phyloP scores from a whole-genome alignment of 2,113 vertebrate species.

The Oreotrochilus melanogaster region DNA sequence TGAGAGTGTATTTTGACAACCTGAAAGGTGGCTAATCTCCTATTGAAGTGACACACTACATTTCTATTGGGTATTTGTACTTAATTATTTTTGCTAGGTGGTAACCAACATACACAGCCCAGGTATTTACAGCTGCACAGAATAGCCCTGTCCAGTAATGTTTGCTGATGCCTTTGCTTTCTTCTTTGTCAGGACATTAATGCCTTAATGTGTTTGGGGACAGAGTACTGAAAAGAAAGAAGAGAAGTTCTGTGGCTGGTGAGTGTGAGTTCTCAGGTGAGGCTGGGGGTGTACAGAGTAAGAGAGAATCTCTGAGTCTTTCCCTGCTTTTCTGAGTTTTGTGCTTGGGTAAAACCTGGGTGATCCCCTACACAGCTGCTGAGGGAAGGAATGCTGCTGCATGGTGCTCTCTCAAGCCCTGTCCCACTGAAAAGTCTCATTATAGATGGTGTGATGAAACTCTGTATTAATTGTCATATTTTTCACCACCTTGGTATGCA shows the following conservation, averaged over 20 bases:
- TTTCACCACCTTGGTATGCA: neutral
- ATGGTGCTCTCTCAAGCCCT: neutral
- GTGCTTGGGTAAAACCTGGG: neutral
- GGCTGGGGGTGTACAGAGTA: neutral
- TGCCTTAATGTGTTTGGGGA: constrained; percentile 21
- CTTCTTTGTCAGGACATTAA: constrained; percentile 51
- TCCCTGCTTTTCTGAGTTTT: neutral
- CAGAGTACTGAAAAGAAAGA: constrained; percentile 31
- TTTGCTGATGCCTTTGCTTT: neutral
- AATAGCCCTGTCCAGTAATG: neutral
- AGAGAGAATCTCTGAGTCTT: neutral
- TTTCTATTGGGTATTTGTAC: neutral
- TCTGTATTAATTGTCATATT: neutral
- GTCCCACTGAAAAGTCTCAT: neutral
- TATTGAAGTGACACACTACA: neutral
- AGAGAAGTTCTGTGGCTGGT: constrained; percentile 14
- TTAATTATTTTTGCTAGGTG: neutral
- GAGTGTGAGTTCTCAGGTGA: constrained; percentile 12
- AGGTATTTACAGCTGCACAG: neutral
- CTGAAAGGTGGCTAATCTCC: neutral
- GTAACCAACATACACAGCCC: neutral
- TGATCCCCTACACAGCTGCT: neutral
- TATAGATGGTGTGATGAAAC: neutral
- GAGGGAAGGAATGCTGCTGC: neutral
- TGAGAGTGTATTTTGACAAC: neutral